phyloP scores from a whole-genome alignment of 2,888 invertebrate species.

The Lymantria dispar region DNA sequence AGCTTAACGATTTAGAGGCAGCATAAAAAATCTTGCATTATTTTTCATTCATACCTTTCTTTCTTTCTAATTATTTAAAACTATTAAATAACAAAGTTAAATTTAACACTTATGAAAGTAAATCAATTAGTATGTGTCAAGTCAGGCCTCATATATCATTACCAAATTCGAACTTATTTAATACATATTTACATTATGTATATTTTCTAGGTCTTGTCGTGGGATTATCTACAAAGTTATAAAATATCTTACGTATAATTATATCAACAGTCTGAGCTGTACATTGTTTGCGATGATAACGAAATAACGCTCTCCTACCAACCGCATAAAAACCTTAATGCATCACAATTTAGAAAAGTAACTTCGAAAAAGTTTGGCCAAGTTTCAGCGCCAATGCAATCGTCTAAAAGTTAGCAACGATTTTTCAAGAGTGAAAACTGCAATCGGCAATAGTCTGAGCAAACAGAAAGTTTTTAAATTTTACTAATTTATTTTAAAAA shows the following conservation, averaged over 20 bases:
- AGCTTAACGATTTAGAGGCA: no score
- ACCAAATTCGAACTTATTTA: no score
- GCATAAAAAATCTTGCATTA: no score
- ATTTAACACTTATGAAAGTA: no score
- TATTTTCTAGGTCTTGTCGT: no score
- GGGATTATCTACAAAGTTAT: slow-evolving; percentile 25
- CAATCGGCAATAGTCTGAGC: background rate
- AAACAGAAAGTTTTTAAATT: slow-evolving; percentile 6
- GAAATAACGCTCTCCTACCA: slow-evolving; percentile 40
- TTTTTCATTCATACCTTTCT: no score
- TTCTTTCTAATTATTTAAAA: no score
- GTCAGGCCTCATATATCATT: no score
- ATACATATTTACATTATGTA: no score
- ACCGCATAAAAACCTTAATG: slow-evolving; percentile 28
- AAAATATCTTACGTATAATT: slow-evolving; percentile 31
- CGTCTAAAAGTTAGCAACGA: slow-evolving; percentile 34
- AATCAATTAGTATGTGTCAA: no score
- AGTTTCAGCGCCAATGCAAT: slow-evolving; percentile 27
- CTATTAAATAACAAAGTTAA: no score
- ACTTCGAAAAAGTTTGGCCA: slow-evolving; percentile 17
- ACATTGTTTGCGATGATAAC: slow-evolving; percentile 60
- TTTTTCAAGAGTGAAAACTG: slow-evolving; percentile 25
- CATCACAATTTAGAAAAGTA: slow-evolving; percentile 27
- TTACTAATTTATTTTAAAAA: slow-evolving; percentile 16
- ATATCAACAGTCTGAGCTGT: slow-evolving; percentile 41